Evolutionary conservation across 2,113 vertebrate genomes (phyloP).

Genomic region (Microcebus ravelobensis): DNA sequence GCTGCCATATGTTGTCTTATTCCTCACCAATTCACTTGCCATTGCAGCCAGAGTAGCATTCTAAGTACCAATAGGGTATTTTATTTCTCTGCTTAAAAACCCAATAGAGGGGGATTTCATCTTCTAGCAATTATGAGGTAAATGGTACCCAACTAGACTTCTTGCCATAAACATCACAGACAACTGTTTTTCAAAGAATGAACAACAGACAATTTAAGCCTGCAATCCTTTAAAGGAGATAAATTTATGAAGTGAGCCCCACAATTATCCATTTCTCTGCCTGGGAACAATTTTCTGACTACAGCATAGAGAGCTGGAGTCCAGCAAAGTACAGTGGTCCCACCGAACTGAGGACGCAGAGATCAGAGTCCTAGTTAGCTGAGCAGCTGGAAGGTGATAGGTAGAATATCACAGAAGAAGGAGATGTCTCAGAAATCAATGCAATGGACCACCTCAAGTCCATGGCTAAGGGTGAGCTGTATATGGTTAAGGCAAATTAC

Average conservation of each 20-base stretch:
- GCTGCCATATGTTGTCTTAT: neutral
- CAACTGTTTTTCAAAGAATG: neutral
- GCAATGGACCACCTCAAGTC: neutral
- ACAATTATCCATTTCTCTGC: neutral
- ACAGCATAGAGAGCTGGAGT: neutral
- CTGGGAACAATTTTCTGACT: neutral
- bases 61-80: neutral
- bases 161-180: neutral
- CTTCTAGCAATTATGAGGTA: neutral
- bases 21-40: neutral
- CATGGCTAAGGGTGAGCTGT: neutral
- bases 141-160: neutral
- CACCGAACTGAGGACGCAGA: neutral
- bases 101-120: neutral
- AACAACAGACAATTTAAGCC: neutral
- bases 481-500: neutral
- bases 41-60: neutral
- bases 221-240: neutral
- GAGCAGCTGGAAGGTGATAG: neutral
- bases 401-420: neutral
- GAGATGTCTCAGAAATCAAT: neutral
- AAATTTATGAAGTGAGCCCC: neutral
- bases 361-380: neutral
- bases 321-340: neutral
- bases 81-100: neutral